Evolutionary conservation across 2,113 vertebrate species (phyloP).

Genomic region (Bubo bubo): DNA sequence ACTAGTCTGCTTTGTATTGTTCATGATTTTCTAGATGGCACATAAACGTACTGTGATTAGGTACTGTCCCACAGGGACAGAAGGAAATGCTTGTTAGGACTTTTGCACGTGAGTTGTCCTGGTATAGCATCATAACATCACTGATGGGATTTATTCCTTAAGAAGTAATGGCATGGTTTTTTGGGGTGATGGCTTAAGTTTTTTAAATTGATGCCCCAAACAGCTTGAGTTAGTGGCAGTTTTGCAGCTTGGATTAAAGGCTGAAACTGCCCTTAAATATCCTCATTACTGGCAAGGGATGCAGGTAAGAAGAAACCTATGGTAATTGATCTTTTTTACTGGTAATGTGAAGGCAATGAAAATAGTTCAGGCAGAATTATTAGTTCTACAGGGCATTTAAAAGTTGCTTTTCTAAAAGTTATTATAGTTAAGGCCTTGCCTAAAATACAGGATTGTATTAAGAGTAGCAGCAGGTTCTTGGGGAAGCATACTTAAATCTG

Average conservation of each 20-base stretch:
- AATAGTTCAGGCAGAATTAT: background rate
- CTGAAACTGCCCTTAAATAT: background rate
- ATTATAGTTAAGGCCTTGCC: background rate
- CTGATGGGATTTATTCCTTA: background rate
- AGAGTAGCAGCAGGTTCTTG: background rate
- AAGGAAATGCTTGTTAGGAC: background rate
- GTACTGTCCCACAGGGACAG: background rate
- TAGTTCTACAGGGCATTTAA: background rate
- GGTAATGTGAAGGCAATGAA: background rate
- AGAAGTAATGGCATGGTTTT: background rate
- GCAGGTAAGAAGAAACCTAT: background rate
- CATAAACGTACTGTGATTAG: background rate
- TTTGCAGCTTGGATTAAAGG: background rate
- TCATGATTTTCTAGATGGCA: background rate
- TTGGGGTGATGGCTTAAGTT: background rate
- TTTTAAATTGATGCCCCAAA: background rate
- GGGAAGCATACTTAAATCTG: background rate
- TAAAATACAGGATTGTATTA: background rate
- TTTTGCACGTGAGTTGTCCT: fast-evolving
- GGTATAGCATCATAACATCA: background rate
- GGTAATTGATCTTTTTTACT: background rate
- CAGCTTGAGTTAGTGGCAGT: background rate
- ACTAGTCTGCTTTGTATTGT: background rate
- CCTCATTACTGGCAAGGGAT: background rate
- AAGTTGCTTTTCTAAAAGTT: background rate